Evolutionary conservation across 2,797 vertebrate genomes (phyloP), one percentile per base, ranked within the genome.

Genomic region (Poecilia velifera): DNA sequence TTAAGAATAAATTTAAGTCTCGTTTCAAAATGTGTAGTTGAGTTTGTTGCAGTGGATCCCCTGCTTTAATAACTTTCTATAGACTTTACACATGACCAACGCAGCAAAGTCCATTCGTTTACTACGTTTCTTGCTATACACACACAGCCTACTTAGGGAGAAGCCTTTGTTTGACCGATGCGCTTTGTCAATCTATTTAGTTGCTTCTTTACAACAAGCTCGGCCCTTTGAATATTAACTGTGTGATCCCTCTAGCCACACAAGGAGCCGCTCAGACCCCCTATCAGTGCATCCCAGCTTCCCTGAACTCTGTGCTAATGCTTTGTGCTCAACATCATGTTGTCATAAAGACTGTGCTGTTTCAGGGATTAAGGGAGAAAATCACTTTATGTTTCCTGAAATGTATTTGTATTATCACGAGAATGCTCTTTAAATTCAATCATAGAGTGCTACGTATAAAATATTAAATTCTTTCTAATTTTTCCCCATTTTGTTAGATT

Each of bases 201-300:
- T 89, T 84, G 89, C 88, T 94, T 91, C 93, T 94, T 95, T 95
- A 96, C 89, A 90, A 95, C 92, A 77, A 87, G 84, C 87, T 86
- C 83, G 73, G 90, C 88, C 92, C 92, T 95, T 95, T 96, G 94
- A 96, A 95, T 95, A 95, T 95, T 94, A 95, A 96, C 95, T 91
- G 93, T 95, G 95, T 95, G 94, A 96, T 95, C 94, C 92, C 87
- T 94, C 90, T 90, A 93, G 91, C 95, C 95, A 95, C 95, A 96
- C 95, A 96, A 91, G 94, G 83, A 94, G 92, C 74, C 78, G 73
- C 82, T 79, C 66, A n/a, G 86, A 91, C 85, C 81, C 85, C 87
- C 84, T 85, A 81, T 89, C 86, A 76, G 25, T 49, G 28, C 82
- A 77, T 85, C 88, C 73, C 85, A 80, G 83, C 80, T 84, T 83